Conservation (phyloP, 2,888 invertebrate species). For the Fragum fragum region DNA sequence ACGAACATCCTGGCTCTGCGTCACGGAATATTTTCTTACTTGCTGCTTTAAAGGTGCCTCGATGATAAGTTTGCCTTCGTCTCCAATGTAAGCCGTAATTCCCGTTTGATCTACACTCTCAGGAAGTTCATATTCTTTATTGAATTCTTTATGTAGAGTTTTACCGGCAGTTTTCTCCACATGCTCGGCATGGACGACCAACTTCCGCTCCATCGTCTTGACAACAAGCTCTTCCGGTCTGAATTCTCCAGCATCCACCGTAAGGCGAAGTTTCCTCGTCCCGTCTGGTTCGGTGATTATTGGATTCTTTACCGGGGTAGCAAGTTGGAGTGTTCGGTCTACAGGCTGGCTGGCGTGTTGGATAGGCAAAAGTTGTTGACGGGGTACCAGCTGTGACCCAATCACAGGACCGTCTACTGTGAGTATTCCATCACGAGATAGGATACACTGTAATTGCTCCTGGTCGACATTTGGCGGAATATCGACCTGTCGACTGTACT, state of each 20-base stretch:
- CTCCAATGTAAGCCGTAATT: slow-evolving; percentile 85
- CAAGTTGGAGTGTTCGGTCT: slow-evolving; percentile 72
- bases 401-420: slow-evolving; percentile 80
- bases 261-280: slow-evolving; percentile 77
- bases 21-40: slow-evolving; percentile 78
- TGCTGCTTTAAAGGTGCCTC: slow-evolving; percentile 85
- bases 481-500: slow-evolving; percentile 84
- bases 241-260: slow-evolving; percentile 85
- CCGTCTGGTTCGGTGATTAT: slow-evolving; percentile 84
- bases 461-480: slow-evolving; percentile 82
- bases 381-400: slow-evolving; percentile 66
- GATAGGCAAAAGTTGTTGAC: slow-evolving; percentile 77
- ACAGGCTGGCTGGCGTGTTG: slow-evolving; percentile 65
- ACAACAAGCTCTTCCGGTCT: slow-evolving; percentile 85
- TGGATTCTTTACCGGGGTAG: slow-evolving; percentile 81
- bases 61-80: slow-evolving; percentile 85
- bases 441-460: slow-evolving; percentile 79
- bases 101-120: slow-evolving; percentile 85
- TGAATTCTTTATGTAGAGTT: slow-evolving; percentile 85
- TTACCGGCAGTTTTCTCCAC: slow-evolving; percentile 84
- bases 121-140: slow-evolving; percentile 86
- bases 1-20: slow-evolving; percentile 82
- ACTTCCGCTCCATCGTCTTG: slow-evolving; percentile 85
- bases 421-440: slow-evolving; percentile 84
- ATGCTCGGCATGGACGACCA: slow-evolving; percentile 85